A percentile compares a stretch with the other conserved stretches of the same genome.
Evolutionary conservation across 92 coral and sea anemone genomes (phyloP).

Genomic region (Epizoanthus stellaris): DNA sequence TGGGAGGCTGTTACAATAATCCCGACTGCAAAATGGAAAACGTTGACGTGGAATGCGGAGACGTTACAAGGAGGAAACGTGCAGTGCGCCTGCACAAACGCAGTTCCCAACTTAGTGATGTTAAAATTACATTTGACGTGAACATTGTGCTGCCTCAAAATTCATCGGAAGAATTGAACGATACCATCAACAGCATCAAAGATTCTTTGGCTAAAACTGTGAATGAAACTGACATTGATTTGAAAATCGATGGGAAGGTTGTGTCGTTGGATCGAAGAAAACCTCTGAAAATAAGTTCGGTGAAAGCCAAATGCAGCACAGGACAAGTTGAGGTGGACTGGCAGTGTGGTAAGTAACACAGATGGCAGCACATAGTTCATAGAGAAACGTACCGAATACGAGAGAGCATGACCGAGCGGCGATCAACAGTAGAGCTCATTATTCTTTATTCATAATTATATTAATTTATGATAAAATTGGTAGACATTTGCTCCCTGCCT

Average conservation of each 20-base stretch:
- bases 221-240: conserved; percentile 34
- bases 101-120: not conserved
- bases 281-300: conserved; percentile 31
- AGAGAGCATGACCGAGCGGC: not conserved
- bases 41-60: conserved; percentile 52
- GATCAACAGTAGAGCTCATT: not conserved
- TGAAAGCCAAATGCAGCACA: conserved; percentile 32
- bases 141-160: conserved; percentile 29
- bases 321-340: conserved; percentile 63
- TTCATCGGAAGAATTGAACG: conserved; percentile 39
- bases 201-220: conserved; percentile 34
- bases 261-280: conserved; percentile 31
- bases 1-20: conserved; percentile 25
- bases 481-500: too few relatives aligned
- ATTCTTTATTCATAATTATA: too few relatives aligned
- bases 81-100: not conserved
- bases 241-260: conserved; percentile 54
- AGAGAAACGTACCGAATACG: not conserved
- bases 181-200: conserved; percentile 29
- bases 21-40: conserved; percentile 37
- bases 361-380: not conserved
- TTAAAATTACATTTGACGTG: conserved; percentile 18
- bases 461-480: too few relatives aligned
- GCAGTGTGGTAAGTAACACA: conserved; percentile 55
- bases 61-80: conserved; percentile 33